Base-by-base conservation (phyloP, 2,888 invertebrate species). In the Drosophila lutescens region DNA sequence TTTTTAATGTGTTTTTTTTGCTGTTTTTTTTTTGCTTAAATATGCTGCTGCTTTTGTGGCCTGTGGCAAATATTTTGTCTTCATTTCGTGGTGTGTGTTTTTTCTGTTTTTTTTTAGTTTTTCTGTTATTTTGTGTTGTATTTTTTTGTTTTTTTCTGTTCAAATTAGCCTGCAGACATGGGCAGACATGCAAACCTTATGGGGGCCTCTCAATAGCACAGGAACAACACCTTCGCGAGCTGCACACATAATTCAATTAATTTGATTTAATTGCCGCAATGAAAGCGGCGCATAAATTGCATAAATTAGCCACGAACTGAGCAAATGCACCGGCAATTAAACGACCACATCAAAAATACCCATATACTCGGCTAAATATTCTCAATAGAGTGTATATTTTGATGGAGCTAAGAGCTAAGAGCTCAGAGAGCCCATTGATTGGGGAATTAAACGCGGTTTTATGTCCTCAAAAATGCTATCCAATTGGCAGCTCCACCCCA, bases 261-360 rank as follows among this genome's bases (percentile, higher is more conserved):
- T 67, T 74, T 74, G 70, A 65, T 80, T 78, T 78, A 78, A 78
- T 78, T 78, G 78, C 74, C 51, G 66, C 78, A 78, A 78, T 78
- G 77, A 77, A 80, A 77, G 69, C 56, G 53, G 60, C 62, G 61
- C 69, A 80, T 69, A 69, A 70, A 74, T 66, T 76, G 70, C 76
- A 76, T 76, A 74, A 76, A 74, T 74, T 71, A 73, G 43, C 32
- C 36, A 44, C 44, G 36, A 73, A 72, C 50, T 54, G 40, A 44
- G 36, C 44, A 49, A 49, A 49, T 50, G 47, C 63, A 49, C 13
- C 36, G 32, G 66, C 66, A 50, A 51, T 68, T 53, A 54, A 23
- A 32, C n/a, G 46, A 34, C 32, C 63, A 32, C 40, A 61, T 61
- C 17, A 34, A 58, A 30, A 53, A 20, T 53, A 38, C 55, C n/a